Percentiles rank a stretch among this genome's conserved stretches.
Conservation (phyloP, 2,797 vertebrate species). For the Lepidocolaptes lacrymiger region DNA sequence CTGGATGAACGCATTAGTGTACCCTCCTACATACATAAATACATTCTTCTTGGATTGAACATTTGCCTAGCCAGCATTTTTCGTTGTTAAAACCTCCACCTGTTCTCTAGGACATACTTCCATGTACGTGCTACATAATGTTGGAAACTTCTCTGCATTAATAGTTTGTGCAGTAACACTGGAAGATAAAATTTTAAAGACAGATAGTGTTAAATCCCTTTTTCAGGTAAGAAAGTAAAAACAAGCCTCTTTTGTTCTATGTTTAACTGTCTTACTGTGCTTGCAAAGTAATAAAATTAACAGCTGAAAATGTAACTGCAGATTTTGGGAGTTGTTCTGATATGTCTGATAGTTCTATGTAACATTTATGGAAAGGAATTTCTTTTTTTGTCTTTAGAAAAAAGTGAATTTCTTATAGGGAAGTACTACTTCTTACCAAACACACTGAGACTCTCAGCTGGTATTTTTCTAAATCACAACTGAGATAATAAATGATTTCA, state of each 20-base stretch:
- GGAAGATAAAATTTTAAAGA: background rate
- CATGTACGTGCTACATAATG: background rate
- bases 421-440: background rate
- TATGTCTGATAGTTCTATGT: background rate
- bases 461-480: background rate
- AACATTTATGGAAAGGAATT: background rate
- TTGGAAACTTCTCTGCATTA: background rate
- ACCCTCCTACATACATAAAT: background rate
- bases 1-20: background rate
- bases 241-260: background rate
- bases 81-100: background rate
- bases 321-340: background rate
- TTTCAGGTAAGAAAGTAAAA: constrained; percentile 30
- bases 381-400: background rate
- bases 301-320: constrained; percentile 2
- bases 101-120: background rate
- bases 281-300: constrained; percentile 25
- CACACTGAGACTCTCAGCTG: background rate
- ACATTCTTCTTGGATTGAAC: background rate
- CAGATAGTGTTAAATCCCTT: background rate
- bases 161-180: background rate
- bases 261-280: background rate
- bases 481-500: background rate
- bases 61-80: background rate
- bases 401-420: background rate